Base-by-base conservation (phyloP, 2,797 vertebrate species). In the Psittacula echo region DNA sequence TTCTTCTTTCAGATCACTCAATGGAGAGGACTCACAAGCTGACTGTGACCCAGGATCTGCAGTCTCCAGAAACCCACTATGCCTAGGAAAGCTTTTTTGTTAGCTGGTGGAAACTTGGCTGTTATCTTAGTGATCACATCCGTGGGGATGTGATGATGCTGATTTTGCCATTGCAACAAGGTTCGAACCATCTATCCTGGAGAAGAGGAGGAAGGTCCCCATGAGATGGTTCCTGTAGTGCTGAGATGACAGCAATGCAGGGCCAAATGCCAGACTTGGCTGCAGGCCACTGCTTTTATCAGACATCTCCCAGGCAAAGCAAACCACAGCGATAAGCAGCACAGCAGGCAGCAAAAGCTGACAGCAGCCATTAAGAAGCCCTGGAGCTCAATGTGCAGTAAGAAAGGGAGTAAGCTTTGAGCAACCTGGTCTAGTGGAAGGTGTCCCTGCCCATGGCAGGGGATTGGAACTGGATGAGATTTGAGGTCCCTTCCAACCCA, bases 181-280 rank as follows among this genome's bases (percentile, higher is more conserved):
- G 13, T 66, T 73, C 24, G 50, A 54, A 92, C 82, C 11, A n/a
- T 18, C 53, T 61, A 0, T n/a, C 8, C 23, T 13, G 11, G 14
- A 66, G 24, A 29, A 30, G 10, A 71, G 26, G 11, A 70, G 19
- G 61, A 42, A 70, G 21, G 9, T 27, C 64, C 70, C 29, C 11
- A 19, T 2, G 2, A 50, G 12, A 30, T 15, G 37, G 42, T 50
- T 93, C 19, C 24, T 1, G 0, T 7, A 71, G n/a, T 29, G 41
- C 22, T 11, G 45, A 7, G 20, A 73, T 1, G 7, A 64, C 32
- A 66, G 37, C 54, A 58, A 21, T 2, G 27, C 32, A 62, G 2
- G 61, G 18, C 54, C 29, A 53, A 84, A 53, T 1, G 11, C 21
- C 45, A 89, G 48, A 22, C 26, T 11, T 67, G 71, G 48, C 71